Percentiles rank a stretch among this genome's conserved stretches.
Evolutionary conservation across 2,113 vertebrate genomes (phyloP).

Genomic region (Cryptotis parvus): DNA sequence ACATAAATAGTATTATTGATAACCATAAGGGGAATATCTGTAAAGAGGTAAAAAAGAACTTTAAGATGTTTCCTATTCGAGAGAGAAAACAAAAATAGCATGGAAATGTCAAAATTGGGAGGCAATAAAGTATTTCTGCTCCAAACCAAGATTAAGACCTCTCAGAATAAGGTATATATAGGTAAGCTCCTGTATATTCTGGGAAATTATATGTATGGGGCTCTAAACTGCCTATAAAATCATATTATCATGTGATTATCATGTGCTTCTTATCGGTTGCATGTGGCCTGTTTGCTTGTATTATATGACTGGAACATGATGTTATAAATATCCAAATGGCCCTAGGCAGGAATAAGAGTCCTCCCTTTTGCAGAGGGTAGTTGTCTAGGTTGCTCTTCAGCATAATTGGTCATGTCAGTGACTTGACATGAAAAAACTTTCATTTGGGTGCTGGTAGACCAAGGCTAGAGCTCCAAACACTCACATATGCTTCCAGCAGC

Average conservation of each 20-base stretch:
- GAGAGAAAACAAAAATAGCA: too few species aligned
- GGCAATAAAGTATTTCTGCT: background rate
- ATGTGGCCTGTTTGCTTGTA: too few species aligned
- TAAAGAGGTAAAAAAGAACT: background rate
- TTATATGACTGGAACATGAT: too few species aligned
- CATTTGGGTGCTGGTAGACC: background rate
- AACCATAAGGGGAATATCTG: background rate
- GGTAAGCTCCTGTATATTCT: rapidly evolving
- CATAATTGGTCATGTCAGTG: background rate
- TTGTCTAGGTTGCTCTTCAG: background rate
- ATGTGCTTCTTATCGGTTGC: too few species aligned
- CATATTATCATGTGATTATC: too few species aligned
- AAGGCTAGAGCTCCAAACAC: background rate
- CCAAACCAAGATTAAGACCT: background rate
- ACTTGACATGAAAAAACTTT: background rate
- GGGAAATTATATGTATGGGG: too few species aligned
- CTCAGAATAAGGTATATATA: background rate
- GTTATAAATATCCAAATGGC: too few species aligned
- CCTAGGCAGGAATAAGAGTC: too few species aligned
- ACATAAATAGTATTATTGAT: background rate
- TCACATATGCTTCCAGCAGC: too few species aligned
- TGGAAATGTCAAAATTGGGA: background rate
- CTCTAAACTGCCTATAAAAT: too few species aligned
- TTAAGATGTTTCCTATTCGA: background rate
- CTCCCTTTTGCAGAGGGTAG: too few species aligned